phyloP scores from a whole-genome alignment of 2,113 vertebrate genomes.

The Urocolius indicus region DNA sequence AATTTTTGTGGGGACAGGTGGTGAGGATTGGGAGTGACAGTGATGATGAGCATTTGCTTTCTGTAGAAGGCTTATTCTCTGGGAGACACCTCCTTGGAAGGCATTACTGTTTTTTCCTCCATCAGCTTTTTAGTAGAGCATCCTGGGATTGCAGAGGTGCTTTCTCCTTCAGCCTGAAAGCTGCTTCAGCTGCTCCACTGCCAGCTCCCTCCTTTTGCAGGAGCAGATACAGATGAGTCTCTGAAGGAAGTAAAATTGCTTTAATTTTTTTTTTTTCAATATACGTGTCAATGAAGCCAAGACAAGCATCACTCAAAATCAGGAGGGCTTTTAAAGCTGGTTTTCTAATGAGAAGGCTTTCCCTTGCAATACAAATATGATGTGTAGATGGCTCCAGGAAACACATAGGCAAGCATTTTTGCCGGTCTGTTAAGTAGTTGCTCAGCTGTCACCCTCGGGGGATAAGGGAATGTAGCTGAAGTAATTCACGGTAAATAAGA shows the following conservation, averaged over 20 bases:
- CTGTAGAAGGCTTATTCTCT: background rate
- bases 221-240: background rate
- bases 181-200: background rate
- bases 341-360: background rate
- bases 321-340: background rate
- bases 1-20: background rate
- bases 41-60: background rate
- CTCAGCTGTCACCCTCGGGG: conserved; percentile 29
- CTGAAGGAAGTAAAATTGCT: background rate
- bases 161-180: background rate
- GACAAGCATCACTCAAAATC: background rate
- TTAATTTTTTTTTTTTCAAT: background rate
- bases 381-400: background rate
- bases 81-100: background rate
- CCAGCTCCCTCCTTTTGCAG: background rate
- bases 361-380: background rate
- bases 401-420: background rate
- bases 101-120: background rate
- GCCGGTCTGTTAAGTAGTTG: background rate
- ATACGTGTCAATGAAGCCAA: background rate
- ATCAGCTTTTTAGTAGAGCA: background rate
- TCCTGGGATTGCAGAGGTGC: background rate
- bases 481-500: conserved; percentile 19
- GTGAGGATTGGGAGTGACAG: background rate
- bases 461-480: background rate